Evolutionary conservation across 2,113 vertebrate genomes (phyloP).

Genomic region (Pelecanus crispus): DNA sequence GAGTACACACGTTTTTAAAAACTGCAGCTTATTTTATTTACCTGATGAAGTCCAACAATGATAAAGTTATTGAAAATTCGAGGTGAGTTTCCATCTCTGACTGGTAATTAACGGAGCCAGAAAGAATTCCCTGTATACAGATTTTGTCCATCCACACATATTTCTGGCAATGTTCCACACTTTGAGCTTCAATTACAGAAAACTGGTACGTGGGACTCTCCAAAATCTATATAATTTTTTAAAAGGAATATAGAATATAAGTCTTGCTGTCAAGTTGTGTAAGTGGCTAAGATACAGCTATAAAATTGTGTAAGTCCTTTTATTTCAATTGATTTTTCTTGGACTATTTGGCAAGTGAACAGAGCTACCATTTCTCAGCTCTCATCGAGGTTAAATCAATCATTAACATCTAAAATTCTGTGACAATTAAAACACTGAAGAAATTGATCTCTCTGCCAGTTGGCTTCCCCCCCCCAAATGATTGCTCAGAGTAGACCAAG

Average conservation of each 20-base stretch:
- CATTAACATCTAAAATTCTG: neutral
- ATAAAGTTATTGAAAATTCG: conserved; percentile 79
- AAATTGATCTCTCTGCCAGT: neutral
- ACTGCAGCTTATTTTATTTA: conserved; percentile 50
- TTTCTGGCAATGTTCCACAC: conserved; percentile 69
- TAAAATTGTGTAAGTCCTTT: neutral
- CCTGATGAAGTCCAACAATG: conserved; percentile 89
- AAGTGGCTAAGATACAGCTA: neutral
- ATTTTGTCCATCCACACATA: conserved; percentile 76
- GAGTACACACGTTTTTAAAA: neutral
- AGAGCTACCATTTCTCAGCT: neutral
- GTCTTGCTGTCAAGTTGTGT: neutral
- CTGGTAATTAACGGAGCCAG: conserved; percentile 73
- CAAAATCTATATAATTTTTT: conserved; percentile 66
- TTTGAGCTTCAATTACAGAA: conserved; percentile 55
- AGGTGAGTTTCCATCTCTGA: conserved; percentile 53
- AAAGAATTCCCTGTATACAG: conserved; percentile 70
- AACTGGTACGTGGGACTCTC: conserved; percentile 58
- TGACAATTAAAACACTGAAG: neutral
- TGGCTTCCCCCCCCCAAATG: neutral
- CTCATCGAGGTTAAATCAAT: neutral
- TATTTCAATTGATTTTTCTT: neutral
- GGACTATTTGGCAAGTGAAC: neutral
- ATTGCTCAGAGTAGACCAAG: neutral
- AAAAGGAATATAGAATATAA: neutral